A percentile compares a stretch with the other conserved stretches of the same genome.
Conservation (phyloP, 2,797 vertebrate genomes). For the Sciurus vulgaris region DNA sequence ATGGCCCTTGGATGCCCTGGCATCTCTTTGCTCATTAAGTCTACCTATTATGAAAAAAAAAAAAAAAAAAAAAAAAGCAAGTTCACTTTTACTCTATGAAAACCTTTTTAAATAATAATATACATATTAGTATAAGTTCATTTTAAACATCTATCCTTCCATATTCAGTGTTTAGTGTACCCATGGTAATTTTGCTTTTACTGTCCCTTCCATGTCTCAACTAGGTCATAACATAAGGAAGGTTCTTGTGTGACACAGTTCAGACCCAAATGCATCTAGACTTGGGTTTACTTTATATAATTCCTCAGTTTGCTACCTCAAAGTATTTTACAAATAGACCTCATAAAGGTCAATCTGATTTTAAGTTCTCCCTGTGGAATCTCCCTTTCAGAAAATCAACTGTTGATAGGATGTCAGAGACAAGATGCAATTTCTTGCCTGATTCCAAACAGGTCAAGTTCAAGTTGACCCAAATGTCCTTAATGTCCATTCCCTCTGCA, state of each 20-base stretch:
- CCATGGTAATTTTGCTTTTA: background rate
- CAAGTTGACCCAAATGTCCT: background rate
- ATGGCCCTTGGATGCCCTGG: background rate
- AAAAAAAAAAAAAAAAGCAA: too few relatives aligned
- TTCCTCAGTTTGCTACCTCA: background rate
- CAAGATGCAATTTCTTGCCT: background rate
- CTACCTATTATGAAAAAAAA: background rate
- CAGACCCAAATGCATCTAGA: background rate
- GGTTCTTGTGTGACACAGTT: background rate
- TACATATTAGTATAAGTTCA: background rate
- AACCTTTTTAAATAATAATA: background rate
- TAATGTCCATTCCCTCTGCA: background rate
- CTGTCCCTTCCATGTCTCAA: background rate
- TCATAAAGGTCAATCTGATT: background rate
- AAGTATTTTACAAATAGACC: background rate
- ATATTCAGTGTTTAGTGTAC: background rate
- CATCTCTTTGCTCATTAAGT: background rate
- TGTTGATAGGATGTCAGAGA: background rate
- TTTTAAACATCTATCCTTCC: background rate
- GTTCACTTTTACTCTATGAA: background rate
- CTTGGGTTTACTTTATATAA: background rate
- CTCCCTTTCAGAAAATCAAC: background rate
- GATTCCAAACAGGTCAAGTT: background rate
- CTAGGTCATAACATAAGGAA: background rate
- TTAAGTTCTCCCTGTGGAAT: background rate